A percentile compares a stretch with the other conserved stretches of the same genome.
Evolutionary conservation across 2,888 invertebrate genomes (phyloP).

Genomic region (Chymomyza caudatula): DNA sequence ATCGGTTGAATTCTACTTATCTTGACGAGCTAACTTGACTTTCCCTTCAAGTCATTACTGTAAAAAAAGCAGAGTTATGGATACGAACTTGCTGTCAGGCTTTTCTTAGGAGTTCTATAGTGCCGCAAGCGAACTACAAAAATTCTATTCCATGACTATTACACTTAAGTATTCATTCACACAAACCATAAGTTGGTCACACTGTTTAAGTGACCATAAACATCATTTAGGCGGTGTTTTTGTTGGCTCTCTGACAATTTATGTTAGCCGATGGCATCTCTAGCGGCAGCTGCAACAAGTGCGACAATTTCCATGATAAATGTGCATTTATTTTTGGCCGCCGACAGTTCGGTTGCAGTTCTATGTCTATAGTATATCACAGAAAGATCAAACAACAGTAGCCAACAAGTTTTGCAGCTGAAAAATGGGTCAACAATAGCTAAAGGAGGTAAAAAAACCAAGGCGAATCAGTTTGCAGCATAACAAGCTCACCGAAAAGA

Average conservation of each 20-base stretch:
- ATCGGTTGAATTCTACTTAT: too few species aligned
- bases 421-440: constrained; percentile 34
- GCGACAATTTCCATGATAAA: constrained; percentile 48
- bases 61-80: too few species aligned
- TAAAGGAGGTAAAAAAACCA: constrained; percentile 5
- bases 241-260: not conserved
- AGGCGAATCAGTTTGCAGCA: constrained; percentile 11
- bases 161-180: too few species aligned
- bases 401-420: constrained; percentile 21
- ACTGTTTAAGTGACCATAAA: not conserved
- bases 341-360: constrained; percentile 12
- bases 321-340: constrained; percentile 42
- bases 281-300: constrained; percentile 51
- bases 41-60: too few species aligned
- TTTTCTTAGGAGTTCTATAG: too few species aligned
- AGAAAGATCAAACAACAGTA: constrained; percentile 21
- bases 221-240: too few species aligned
- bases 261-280: constrained; percentile 12
- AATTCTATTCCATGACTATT: too few species aligned
- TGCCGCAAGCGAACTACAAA: too few species aligned
- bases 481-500: not conserved
- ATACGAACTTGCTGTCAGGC: too few species aligned
- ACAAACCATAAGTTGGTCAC: not conserved
- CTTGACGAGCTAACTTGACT: too few species aligned
- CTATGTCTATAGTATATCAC: not conserved